Base-by-base conservation (phyloP, 2,113 vertebrate species). In the Phalacrocorax brasilianus region DNA sequence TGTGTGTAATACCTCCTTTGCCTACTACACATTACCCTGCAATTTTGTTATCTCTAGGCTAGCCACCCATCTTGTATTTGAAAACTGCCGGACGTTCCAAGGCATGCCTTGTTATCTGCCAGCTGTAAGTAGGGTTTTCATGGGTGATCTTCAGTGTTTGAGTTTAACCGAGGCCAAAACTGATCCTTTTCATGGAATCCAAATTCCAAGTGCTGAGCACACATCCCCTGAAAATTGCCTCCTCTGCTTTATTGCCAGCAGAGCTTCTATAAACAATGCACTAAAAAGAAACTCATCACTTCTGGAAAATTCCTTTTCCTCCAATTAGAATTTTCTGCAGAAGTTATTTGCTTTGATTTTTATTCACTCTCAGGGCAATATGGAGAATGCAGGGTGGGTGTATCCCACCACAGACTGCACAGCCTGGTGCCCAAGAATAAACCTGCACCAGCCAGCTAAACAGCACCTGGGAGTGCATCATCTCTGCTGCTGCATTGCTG, bases 21-120 rank as follows among this genome's bases (percentile, higher is more conserved):
- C 21, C 33, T 71, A 30, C 38, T 40, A 2, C 3, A 58, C 8
- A 16, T 35, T 53, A 59, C 20, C 0, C 0, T n/a, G 21, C 3
- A 44, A 23, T 24, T 71, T 20, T 70, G 10, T 28, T 81, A 67
- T 49, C 62, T 10, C 22, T 45, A 56, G 26, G 11, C 28, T 30
- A 55, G 30, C 7, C 26, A 20, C 13, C 83, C 30, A 27, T 77
- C 70, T 73, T 58, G 18, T 73, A 55, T 44, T 24, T 35, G 45
- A 61, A 53, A 92, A 49, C 11, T 35, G 33, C 19, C 59, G 27
- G 56, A 73, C 18, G 23, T 24, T 47, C 7, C 2, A 35, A 89
- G 18, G 13, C 11, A 14, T 21, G 9, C 16, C 12, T 26, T 67
- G 18, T 49, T 55, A n/a, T 38, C 40, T 47, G 23, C 50, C 23